phyloP scores from a whole-genome alignment of 2,113 vertebrate species.

The Podarcis raffonei region DNA sequence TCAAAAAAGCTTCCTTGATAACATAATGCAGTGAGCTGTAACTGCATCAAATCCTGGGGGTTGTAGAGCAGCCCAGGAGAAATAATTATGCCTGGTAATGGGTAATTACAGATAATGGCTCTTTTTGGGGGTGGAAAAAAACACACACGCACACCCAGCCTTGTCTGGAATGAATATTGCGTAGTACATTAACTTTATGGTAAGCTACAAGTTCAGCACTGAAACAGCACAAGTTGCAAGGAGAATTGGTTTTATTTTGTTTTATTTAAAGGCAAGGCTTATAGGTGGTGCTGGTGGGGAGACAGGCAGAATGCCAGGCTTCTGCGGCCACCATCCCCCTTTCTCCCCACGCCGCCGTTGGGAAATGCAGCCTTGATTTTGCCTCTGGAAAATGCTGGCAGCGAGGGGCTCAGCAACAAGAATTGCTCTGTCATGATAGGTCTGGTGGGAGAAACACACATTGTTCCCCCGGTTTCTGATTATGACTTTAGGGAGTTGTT shows the following conservation, averaged over 20 bases:
- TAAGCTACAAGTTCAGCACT: slow-evolving; percentile 67
- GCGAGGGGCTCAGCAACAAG: slow-evolving; percentile 67
- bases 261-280: slow-evolving; percentile 16
- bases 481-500: slow-evolving; percentile 81
- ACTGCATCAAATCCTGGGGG: slow-evolving; percentile 68
- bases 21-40: slow-evolving; percentile 68
- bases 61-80: slow-evolving; percentile 69
- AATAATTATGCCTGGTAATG: slow-evolving; percentile 79
- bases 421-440: slow-evolving; percentile 73
- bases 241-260: slow-evolving; percentile 6
- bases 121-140: slow-evolving; percentile 73
- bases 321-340: not conserved
- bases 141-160: slow-evolving; percentile 33
- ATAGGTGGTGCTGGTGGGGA: not conserved
- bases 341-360: not conserved
- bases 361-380: not conserved
- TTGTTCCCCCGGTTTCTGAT: slow-evolving; percentile 84
- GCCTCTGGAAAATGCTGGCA: slow-evolving; percentile 36
- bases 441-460: slow-evolving; percentile 83
- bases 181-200: slow-evolving; percentile 82
- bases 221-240: slow-evolving; percentile 51
- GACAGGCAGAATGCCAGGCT: rapidly evolving
- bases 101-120: slow-evolving; percentile 81
- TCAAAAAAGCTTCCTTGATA: slow-evolving; percentile 71
- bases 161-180: slow-evolving; percentile 72